Base-by-base conservation (phyloP, 2,113 vertebrate genomes). In the Ariopsis seemanni region DNA sequence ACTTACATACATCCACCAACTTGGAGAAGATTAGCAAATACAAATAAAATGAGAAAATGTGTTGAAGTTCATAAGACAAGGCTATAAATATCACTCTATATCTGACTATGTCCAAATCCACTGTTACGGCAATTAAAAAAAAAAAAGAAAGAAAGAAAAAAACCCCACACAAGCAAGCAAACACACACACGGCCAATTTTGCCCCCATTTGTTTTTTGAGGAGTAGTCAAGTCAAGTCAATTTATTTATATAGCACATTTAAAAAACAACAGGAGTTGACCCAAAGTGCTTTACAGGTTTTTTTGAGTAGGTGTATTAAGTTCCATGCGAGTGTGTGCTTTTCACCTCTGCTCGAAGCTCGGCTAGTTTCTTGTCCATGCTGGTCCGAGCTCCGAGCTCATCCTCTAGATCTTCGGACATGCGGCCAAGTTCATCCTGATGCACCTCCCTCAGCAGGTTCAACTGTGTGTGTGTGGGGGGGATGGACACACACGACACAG, bases 361-460 rank as follows among this genome's bases (percentile, higher is more conserved):
- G 0, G 98, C 97, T 90, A 99, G 95, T 83, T 99, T 99, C 94
- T 97, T 98, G 94, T 99, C 98, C 98, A 99, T 99, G 91, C 94
- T 99, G 89, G 95, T 97, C 4, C 98, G 95, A 0, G 98, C 98
- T 0, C 98, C 98, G 83, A 99, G 94, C 84, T 99, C 98, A 0
- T 99, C 98, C 91, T 99, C 98, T 89, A 99, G 93, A 92, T 99
- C 98, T 89, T 99, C 98, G 0, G 98, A 98, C 91, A 99, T 99
- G 69, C 98, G 97, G 2, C 98, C 98, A 53, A 99, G 93, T 88
- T 99, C 98, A 0, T 99, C 98, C 93, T 99, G 97, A 90, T 99
- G 98, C 9, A 98, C 94, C 87, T 99, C 98, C 94, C 97, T 99
- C 87, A 99, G 95, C 89, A 99, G 95, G 90, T 97, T 98, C 88